A percentile compares a stretch with the other conserved stretches of the same genome.
Evolutionary conservation across 2,113 vertebrate species (phyloP).

Genomic region (Gallinago undulata): DNA sequence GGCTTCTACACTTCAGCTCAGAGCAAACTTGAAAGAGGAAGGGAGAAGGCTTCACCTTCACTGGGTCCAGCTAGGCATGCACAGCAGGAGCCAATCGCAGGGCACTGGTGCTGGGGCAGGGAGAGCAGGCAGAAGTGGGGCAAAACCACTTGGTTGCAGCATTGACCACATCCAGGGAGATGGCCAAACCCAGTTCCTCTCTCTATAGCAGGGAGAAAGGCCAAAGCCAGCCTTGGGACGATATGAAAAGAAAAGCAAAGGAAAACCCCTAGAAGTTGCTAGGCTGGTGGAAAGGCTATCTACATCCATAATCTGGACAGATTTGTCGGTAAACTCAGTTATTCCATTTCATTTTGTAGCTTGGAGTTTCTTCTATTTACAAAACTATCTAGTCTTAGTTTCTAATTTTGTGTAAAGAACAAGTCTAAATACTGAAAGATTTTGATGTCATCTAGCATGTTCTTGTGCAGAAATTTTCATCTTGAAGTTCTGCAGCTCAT

Average conservation of each 20-base stretch:
- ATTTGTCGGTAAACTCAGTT: neutral
- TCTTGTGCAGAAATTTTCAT: neutral
- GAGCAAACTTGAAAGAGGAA: accelerated
- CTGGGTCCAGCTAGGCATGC: accelerated
- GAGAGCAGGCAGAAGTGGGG: accelerated
- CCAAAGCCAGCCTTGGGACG: neutral
- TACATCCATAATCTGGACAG: neutral
- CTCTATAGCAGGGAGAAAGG: neutral
- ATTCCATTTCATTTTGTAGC: neutral
- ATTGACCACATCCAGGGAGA: accelerated
- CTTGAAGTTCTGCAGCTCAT: neutral
- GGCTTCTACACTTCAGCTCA: neutral
- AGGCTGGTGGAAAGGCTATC: neutral
- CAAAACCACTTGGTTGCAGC: neutral
- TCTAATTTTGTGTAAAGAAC: neutral
- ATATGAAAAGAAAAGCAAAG: accelerated
- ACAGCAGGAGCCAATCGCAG: neutral
- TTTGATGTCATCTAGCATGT: neutral
- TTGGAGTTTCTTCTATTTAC: neutral
- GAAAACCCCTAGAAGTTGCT: neutral
- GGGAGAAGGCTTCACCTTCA: neutral
- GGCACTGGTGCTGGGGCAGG: neutral
- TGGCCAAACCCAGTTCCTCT: accelerated
- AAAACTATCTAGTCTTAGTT: neutral
- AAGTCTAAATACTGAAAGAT: neutral